Base-by-base conservation (phyloP, 1,140 invertebrate genomes). In the Phymastichus coffea region DNA sequence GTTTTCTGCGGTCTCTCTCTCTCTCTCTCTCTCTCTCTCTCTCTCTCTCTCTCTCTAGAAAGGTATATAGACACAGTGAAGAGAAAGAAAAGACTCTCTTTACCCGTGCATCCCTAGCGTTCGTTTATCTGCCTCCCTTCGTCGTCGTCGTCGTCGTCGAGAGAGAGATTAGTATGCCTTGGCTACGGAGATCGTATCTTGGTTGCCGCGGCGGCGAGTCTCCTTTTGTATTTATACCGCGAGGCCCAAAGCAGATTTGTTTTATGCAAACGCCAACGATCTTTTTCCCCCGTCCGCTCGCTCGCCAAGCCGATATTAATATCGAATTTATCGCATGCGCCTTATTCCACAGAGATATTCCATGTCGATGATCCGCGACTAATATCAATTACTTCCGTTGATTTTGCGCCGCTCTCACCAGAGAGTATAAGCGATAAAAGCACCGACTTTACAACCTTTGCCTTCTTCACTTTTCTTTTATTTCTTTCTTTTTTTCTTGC, bases 111-210 rank as follows among this genome's bases (percentile, higher is more conserved):
- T 43, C 23, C 15, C 19, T 48, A 41, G 40, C 35, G n/a, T 35
- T 10, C 25, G 35, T 26, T 20, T 37, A 56, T 56, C 54, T 28
- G 54, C 4, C 28, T 47, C 22, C n/a, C 40, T 43, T 20, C 4
- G 3, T 7, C n/a, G 17, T 43, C 17, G 22, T 41, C 1, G 8
- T 26, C 38, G 10, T n/a, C 37, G 37, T 4, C 15, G 25, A 33
- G 44, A 33, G 60, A 63, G 61, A 76, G 71, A 77, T 76, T 74
- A 75, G 73, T 77, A 78, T 77, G 70, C 76, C n/a, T n/a, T n/a
- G n/a, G 28, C 28, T 33, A 6, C 6, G 6, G 28, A 61, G 76
- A 79, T 79, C 71, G 72, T 79, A 79, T 79, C 76, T 75, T 33
- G 6, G 28, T 33, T 25, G 58, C 30, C 28, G 64, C 68, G 62